Percentiles rank a stretch among this genome's conserved stretches.
phyloP scores from a whole-genome alignment of 2,888 invertebrate genomes.

The Agrypnus murinus region DNA sequence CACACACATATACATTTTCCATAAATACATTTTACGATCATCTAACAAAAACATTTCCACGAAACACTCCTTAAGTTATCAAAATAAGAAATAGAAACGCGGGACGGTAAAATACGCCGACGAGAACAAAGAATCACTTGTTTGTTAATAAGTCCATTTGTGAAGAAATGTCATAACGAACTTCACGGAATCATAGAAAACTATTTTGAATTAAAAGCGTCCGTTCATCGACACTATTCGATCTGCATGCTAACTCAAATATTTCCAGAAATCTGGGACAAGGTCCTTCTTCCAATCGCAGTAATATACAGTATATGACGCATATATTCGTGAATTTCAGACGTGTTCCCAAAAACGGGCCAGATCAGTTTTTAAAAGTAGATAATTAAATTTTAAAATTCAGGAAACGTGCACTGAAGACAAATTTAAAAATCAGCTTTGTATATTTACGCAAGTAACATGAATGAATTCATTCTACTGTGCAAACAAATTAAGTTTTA shows the following conservation, averaged over 20 bases:
- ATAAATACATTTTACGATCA: slow-evolving; percentile 11
- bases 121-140: slow-evolving; percentile 20
- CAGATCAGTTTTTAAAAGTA: no score
- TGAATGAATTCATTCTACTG: slow-evolving; percentile 14
- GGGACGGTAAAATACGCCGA: neutral
- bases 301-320: no score
- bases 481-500: slow-evolving; percentile 10
- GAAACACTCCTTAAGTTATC: slow-evolving; percentile 16
- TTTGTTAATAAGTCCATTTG: neutral
- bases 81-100: slow-evolving; percentile 14
- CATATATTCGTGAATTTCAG: neutral
- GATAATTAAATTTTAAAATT: no score
- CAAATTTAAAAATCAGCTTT: neutral
- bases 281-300: neutral
- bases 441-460: slow-evolving; percentile 3
- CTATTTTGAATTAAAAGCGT: neutral
- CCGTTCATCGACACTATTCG: slow-evolving; percentile 25
- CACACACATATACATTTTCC: neutral
- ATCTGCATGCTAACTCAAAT: slow-evolving; percentile 13
- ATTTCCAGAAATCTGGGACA: slow-evolving; percentile 15
- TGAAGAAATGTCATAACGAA: slow-evolving; percentile 4
- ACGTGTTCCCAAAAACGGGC: neutral
- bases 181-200: slow-evolving; percentile 3
- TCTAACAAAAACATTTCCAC: neutral
- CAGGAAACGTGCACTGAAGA: neutral